Conservation (phyloP, 2,113 vertebrate species). For the Ceratotherium simum region DNA sequence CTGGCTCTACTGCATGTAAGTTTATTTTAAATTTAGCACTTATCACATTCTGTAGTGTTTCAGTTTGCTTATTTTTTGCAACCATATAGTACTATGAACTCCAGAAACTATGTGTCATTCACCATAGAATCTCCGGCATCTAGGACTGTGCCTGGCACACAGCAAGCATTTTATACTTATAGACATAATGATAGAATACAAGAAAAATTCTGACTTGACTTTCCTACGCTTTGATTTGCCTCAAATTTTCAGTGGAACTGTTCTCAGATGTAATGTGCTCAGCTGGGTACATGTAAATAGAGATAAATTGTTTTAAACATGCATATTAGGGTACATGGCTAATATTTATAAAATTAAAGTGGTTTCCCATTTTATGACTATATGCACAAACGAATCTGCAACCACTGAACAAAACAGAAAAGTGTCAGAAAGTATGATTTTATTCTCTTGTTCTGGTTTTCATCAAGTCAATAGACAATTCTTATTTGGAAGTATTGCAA, state of each 20-base stretch:
- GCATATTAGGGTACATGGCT: not conserved
- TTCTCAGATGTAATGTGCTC: not conserved
- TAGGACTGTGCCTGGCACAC: not conserved
- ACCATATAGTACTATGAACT: not conserved
- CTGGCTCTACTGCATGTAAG: not conserved
- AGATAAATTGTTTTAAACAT: not conserved
- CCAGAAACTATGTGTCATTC: not conserved
- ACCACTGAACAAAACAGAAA: not conserved
- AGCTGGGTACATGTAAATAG: not conserved
- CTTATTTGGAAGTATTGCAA: not conserved
- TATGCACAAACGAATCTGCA: not conserved
- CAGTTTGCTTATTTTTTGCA: not conserved
- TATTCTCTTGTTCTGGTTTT: not conserved
- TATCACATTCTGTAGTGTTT: not conserved
- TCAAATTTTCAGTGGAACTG: not conserved
- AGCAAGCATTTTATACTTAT: not conserved
- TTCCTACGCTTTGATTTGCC: not conserved
- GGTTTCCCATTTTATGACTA: not conserved
- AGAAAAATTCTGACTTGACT: not conserved
- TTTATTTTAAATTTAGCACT: constrained; percentile 1
- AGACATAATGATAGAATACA: not conserved
- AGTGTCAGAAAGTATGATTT: not conserved
- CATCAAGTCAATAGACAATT: not conserved
- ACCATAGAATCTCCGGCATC: not conserved
- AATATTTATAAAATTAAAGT: constrained; percentile 10